These are phyloP conservation scores for Melierax canorus DNA, from an alignment of 2,113 vertebrate genomes.

Conservation along the genomic window DNA sequence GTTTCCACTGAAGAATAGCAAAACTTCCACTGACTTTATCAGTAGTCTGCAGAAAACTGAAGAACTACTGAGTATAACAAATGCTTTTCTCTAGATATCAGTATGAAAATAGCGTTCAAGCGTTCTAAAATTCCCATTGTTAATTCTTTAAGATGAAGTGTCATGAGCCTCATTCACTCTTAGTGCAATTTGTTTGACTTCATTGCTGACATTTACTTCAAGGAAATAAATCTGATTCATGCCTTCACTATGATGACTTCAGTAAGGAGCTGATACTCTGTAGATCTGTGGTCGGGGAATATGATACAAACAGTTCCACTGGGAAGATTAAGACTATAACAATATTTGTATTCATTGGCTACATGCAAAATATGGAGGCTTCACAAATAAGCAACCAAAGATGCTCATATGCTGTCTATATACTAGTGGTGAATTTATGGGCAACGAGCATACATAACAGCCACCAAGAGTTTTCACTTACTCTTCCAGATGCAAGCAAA, in stretches of 20 bases:
- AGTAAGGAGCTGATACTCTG: background rate
- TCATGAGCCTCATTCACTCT: background rate
- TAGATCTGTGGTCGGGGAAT: background rate
- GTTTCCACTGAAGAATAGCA: background rate
- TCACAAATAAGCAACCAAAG: background rate
- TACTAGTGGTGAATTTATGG: background rate
- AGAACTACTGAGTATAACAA: background rate
- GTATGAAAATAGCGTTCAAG: background rate
- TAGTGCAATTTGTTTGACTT: background rate
- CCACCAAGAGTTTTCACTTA: background rate
- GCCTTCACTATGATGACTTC: background rate
- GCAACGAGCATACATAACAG: background rate
- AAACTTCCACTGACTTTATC: background rate
- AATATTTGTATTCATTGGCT: background rate
- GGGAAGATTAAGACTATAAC: background rate
- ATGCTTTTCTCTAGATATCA: background rate
- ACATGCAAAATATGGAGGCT: background rate
- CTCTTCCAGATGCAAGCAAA: constrained; percentile 91
- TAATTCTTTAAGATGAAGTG: background rate
- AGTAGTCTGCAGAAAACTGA: background rate
- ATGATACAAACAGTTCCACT: background rate
- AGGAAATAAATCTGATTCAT: background rate
- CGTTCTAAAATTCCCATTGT: background rate
- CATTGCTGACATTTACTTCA: background rate
- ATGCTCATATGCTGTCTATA: background rate